A percentile compares a stretch with the other conserved stretches of the same genome.
Conservation (phyloP, 2,797 vertebrate species). For the Alcedo atthis region DNA sequence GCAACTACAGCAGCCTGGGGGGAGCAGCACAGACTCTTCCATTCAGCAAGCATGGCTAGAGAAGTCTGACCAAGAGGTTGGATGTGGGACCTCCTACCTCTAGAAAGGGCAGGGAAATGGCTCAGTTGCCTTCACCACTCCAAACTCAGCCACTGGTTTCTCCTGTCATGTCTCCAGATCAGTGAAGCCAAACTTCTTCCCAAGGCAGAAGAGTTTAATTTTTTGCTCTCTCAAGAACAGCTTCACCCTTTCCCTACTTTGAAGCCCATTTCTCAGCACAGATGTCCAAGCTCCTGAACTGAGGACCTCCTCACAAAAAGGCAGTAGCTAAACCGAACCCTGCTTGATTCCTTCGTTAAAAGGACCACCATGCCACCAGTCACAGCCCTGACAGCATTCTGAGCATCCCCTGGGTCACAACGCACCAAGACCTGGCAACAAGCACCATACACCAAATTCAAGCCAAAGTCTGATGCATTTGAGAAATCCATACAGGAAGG, state of each 20-base stretch:
- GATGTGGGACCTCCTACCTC: not conserved
- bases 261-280: accelerated
- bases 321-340: not conserved
- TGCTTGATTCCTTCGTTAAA: not conserved
- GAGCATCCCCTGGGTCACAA: not conserved
- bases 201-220: not conserved
- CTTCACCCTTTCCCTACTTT: not conserved
- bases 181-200: not conserved
- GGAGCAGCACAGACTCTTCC: not conserved
- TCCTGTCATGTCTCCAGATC: not conserved
- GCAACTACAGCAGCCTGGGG: not conserved
- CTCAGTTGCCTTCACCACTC: not conserved
- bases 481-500: not conserved
- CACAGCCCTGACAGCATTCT: not conserved
- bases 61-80: not conserved
- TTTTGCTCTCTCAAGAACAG: not conserved
- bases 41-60: not conserved
- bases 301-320: not conserved
- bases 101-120: not conserved
- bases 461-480: not conserved
- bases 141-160: not conserved
- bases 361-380: not conserved
- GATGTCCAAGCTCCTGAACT: not conserved
- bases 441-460: not conserved
- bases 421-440: not conserved